Evolutionary conservation across 2,113 vertebrate genomes (phyloP), one percentile per base, ranked within the genome.

Genomic region (Sorex fumeus): DNA sequence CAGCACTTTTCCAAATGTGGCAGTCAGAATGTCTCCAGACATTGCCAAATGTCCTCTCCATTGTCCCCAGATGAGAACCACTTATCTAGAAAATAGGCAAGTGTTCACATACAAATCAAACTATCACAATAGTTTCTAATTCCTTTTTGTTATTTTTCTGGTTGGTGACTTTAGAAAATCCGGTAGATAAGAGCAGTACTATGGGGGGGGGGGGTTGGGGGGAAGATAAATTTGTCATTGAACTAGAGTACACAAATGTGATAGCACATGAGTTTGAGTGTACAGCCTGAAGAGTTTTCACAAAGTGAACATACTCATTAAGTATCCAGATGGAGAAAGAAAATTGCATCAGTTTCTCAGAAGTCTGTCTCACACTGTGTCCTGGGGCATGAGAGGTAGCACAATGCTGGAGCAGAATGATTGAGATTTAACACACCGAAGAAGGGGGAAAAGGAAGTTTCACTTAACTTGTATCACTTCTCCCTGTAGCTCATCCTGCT

Each of bases 131-230:
- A 57, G 36, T 75, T 64, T 90, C 74, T 78, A 72, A 91, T 93
- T 91, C 34, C 34, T 91, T 83, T 88, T 66, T 91, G 84, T 83
- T 95, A 25, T 87, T 95, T 60, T 95, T 94, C 53, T 95, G 88
- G 64, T 84, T 95, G 74, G n/a, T 94, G 90, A 91, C 77, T 81
- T 95, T 89, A 80, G 84, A 91, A 92, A 94, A 86, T 66, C 32
- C 10, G 66, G 76, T 75, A 77, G 30, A 81, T 53, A 91, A 87
- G 36, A 96, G 34, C 76, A 96, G 91, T 64, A 45, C 18, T 78
- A 66, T 71, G 66, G 87, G 90, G 82, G 83, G 43, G 9, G 9
- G 6, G 47, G 27, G 53, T 53, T n/a, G n/a, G 53, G 18, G 53
- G 57, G 57, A 19, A 93, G 50, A 81, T 80, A 91, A 89, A 71